A percentile compares a stretch with the other conserved stretches of the same genome.
phyloP scores from a whole-genome alignment of 2,888 invertebrate species.

The Mystacides longicornis region DNA sequence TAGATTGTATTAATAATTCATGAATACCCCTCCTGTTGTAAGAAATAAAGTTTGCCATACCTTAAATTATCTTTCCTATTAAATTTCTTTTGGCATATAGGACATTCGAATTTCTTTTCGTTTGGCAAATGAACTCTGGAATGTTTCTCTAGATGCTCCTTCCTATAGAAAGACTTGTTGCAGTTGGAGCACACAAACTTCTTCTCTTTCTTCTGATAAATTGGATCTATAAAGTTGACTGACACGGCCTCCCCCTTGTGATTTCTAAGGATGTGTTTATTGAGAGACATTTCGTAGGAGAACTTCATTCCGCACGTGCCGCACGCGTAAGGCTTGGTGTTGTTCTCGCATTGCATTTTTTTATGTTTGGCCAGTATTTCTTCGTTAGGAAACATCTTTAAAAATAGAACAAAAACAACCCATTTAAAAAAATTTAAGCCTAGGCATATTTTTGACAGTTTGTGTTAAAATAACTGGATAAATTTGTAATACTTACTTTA shows the following conservation, averaged over 20 bases:
- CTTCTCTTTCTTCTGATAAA: constrained; percentile 33
- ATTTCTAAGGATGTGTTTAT: constrained; percentile 41
- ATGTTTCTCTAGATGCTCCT: constrained; percentile 58
- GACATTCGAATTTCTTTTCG: constrained; percentile 48
- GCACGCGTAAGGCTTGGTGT: constrained; percentile 34
- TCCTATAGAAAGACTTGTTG: constrained; percentile 56
- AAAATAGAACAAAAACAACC: too few relatives aligned
- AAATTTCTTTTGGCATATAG: constrained; percentile 52
- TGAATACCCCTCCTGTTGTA: too few relatives aligned
- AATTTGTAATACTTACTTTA: constrained; percentile 38
- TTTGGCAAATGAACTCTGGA: constrained; percentile 52
- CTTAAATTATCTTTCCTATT: constrained; percentile 51
- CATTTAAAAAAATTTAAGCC: too few relatives aligned
- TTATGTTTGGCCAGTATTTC: constrained; percentile 46
- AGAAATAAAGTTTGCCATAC: too few relatives aligned
- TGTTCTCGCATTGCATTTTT: constrained; percentile 32
- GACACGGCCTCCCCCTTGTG: constrained; percentile 44
- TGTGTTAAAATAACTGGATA: too few relatives aligned
- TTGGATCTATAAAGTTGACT: constrained; percentile 37
- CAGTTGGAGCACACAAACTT: constrained; percentile 54
- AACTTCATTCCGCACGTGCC: constrained; percentile 40
- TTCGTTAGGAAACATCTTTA: constrained; percentile 41
- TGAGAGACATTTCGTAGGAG: constrained; percentile 42
- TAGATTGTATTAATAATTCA: too few relatives aligned
- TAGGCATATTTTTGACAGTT: too few relatives aligned